phyloP scores from a whole-genome alignment of 2,888 invertebrate species.

The Thera obeliscata region DNA sequence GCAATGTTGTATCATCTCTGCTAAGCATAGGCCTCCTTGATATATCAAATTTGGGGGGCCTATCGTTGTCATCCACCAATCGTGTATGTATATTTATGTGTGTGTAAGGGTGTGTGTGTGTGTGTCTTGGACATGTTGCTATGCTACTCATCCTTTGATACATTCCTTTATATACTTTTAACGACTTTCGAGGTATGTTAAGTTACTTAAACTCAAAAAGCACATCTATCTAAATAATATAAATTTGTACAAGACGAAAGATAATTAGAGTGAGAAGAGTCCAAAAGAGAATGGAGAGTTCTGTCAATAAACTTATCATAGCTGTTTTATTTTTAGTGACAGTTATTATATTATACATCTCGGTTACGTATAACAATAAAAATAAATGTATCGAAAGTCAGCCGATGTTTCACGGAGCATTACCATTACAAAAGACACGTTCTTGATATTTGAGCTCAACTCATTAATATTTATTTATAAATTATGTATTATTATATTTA shows the following conservation, averaged over 20 bases:
- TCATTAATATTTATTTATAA: constrained; percentile 34
- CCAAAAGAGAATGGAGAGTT: background rate
- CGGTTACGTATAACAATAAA: constrained; percentile 28
- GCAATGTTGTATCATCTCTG: background rate
- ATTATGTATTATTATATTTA: background rate
- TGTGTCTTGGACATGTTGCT: too few relatives aligned
- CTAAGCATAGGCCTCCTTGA: background rate
- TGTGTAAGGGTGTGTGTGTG: too few relatives aligned
- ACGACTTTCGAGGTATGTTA: too few relatives aligned
- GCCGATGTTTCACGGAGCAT: constrained; percentile 55
- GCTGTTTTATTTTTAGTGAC: constrained; percentile 13
- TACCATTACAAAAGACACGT: constrained; percentile 55
- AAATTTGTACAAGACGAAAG: too few relatives aligned
- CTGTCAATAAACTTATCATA: background rate
- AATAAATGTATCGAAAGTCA: constrained; percentile 58
- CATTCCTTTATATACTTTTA: too few relatives aligned
- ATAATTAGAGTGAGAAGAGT: too few relatives aligned
- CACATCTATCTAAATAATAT: too few relatives aligned
- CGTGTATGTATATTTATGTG: too few relatives aligned
- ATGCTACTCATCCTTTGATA: too few relatives aligned
- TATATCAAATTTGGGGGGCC: too few relatives aligned
- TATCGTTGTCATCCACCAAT: too few relatives aligned
- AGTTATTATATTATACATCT: constrained; percentile 10
- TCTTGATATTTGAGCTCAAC: constrained; percentile 40
- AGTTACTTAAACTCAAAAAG: too few relatives aligned